These are phyloP conservation scores for Spisula subtruncata DNA, from an alignment of 2,888 invertebrate genomes.

Conservation along the genomic window DNA sequence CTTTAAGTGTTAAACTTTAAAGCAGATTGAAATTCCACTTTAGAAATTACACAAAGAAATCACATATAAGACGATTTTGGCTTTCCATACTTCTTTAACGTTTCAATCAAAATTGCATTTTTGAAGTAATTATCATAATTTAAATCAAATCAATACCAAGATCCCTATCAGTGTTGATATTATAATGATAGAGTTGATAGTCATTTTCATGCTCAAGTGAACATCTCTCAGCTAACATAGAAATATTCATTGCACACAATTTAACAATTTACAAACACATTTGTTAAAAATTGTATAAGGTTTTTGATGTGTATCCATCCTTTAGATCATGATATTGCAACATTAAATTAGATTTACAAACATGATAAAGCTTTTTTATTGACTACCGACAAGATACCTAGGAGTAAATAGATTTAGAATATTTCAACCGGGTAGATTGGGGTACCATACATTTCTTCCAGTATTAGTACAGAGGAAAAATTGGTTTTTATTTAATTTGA, in stretches of 20 bases:
- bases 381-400: not conserved
- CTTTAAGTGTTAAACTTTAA: too few relatives aligned
- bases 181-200: slow-evolving; percentile 4
- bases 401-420: not conserved
- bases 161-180: slow-evolving; percentile 15
- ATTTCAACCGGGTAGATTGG: not conserved
- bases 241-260: slow-evolving; percentile 39
- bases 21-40: too few relatives aligned
- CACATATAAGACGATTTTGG: not conserved
- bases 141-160: not conserved
- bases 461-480: not conserved
- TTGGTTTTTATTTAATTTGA: not conserved
- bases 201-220: slow-evolving; percentile 27
- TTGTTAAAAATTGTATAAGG: slow-evolving; percentile 20
- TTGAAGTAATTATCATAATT: not conserved
- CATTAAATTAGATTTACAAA: slow-evolving; percentile 28
- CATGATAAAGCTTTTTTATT: not conserved
- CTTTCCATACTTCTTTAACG: not conserved
- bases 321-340: slow-evolving; percentile 33
- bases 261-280: slow-evolving; percentile 32
- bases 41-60: too few relatives aligned
- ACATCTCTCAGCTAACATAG: slow-evolving; percentile 27
- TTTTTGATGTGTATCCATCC: slow-evolving; percentile 28
- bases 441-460: not conserved
- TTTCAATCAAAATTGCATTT: not conserved